A percentile compares a stretch with the other conserved stretches of the same genome.
Evolutionary conservation across 2,113 vertebrate species (phyloP).

Genomic region (Chaetodon auriga): DNA sequence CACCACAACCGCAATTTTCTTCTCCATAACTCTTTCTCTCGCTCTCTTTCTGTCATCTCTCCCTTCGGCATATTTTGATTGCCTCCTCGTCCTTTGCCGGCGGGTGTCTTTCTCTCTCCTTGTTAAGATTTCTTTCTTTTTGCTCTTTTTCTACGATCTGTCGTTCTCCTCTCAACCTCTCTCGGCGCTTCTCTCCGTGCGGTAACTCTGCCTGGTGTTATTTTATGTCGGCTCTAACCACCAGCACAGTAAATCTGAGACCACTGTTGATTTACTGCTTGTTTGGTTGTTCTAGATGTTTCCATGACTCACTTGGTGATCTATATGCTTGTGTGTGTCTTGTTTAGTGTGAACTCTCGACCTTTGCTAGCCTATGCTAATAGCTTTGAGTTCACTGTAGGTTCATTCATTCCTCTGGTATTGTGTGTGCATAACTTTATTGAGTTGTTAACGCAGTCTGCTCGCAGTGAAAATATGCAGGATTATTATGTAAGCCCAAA

Average conservation of each 20-base stretch:
- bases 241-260: slow-evolving; percentile 48
- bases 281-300: slow-evolving; percentile 58
- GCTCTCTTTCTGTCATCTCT: slow-evolving; percentile 58
- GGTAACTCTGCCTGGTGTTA: slow-evolving; percentile 43
- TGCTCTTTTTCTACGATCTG: neutral
- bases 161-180: slow-evolving; percentile 34
- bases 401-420: slow-evolving; percentile 5
- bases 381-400: slow-evolving; percentile 11
- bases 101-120: slow-evolving; percentile 41
- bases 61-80: slow-evolving; percentile 59
- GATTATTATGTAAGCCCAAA: slow-evolving; percentile 59
- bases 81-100: slow-evolving; percentile 38
- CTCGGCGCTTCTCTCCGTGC: slow-evolving; percentile 9
- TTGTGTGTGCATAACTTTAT: slow-evolving; percentile 40
- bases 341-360: slow-evolving; percentile 56
- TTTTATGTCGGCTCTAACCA: slow-evolving; percentile 52
- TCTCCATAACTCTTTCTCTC: slow-evolving; percentile 63
- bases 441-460: slow-evolving; percentile 53
- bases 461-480: slow-evolving; percentile 51
- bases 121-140: slow-evolving; percentile 19
- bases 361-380: slow-evolving; percentile 33
- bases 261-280: slow-evolving; percentile 59
- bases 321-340: slow-evolving; percentile 32
- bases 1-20: slow-evolving; percentile 69
- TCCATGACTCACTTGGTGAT: slow-evolving; percentile 51